Evolutionary conservation across 2,888 invertebrate genomes (phyloP), one percentile per base, ranked within the genome.

Genomic region (Drosophila nr. medialis): DNA sequence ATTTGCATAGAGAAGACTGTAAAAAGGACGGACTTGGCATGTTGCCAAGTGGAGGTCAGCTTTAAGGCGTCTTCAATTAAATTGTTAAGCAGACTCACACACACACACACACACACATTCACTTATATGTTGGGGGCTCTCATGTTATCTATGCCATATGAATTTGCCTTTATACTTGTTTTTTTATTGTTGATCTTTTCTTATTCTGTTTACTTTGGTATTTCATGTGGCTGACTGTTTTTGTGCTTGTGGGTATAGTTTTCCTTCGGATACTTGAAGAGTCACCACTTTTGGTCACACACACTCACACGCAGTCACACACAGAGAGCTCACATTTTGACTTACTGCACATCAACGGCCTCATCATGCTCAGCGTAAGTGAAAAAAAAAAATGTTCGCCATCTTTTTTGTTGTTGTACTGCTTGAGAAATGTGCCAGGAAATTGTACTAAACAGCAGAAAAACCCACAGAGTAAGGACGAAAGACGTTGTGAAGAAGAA

Each of bases 51-150:
- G 56, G 15, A 55, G 62, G 69, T 34, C 54, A 72, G 75, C 88
- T 89, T 86, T 75, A 89, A 86, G 90, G 88, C 79, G 73, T 71
- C 72, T 77, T 82, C 86, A 86, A 86, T 86, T 89, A 86, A 87
- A 86, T 81, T 81, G 74, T 77, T 62, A 61, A 29, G 50, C 67
- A 61, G 36, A 45, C 40, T 54, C 72, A 75, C 60, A 64, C 63
- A 54, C 45, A 40, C 42, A 45, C 62, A 45, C 64, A 51, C 50
- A 55, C 30, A 21, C 24, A 51, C 27, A n/a, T n/a, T n/a, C n/a
- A 18, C 34, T 50, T 30, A n/a, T n/a, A 30, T 11, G 30, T 32
- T 32, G 10, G 56, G 56, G 29, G 24, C 24, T 58, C 40, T 29
- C 48, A 45, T 64, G 59, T 68, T 59, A 58, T 38, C 45, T 54